Evolutionary conservation across 2,797 vertebrate species (phyloP), one percentile per base, ranked within the genome.

Genomic region (Phrynocephalus guinanensis): DNA sequence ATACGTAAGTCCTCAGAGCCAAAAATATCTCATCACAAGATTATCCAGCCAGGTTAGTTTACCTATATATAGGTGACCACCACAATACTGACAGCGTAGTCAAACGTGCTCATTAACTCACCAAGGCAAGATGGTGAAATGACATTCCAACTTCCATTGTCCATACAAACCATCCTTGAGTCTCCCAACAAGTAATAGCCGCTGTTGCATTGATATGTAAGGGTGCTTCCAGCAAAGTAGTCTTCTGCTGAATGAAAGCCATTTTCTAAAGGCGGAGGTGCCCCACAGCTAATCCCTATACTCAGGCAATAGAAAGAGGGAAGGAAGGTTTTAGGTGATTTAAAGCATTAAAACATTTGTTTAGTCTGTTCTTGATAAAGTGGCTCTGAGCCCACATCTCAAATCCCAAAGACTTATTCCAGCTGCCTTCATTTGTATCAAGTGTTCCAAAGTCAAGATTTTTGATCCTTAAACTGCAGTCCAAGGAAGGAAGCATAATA

Each of bases 141-240:
- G 86, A 98, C 97, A 93, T 96, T 97, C 99, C 99, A 99, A 93
- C 96, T 98, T 82, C 99, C 98, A 0, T 95, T 98, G 94, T 98
- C 98, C 72, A 95, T 92, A 92, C 99, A 99, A 91, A 97, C 97
- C 95, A 98, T 96, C 90, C 98, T 98, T 75, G 98, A 97, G 80
- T 99, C 98, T 0, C 99, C 99, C 91, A 99, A 92, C 91, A 99
- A 95, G 93, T 99, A 99, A 94, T 99, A 99, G 52, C 99, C 99
- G 2, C 52, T 96, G 88, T 97, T 98, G 92, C 99, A 99, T 91
- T 98, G 97, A 91, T 99, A 99, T 22, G 98, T 97, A 91, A 98
- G 97, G 0, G 97, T 97, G 93, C 97, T 97, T 90, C 98, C 96
- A 22, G 98, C 98, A 28, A 98, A 96, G 90, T 98, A 98, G 91